Conservation (phyloP, 1,140 invertebrate genomes). For the Nebria ingens region DNA sequence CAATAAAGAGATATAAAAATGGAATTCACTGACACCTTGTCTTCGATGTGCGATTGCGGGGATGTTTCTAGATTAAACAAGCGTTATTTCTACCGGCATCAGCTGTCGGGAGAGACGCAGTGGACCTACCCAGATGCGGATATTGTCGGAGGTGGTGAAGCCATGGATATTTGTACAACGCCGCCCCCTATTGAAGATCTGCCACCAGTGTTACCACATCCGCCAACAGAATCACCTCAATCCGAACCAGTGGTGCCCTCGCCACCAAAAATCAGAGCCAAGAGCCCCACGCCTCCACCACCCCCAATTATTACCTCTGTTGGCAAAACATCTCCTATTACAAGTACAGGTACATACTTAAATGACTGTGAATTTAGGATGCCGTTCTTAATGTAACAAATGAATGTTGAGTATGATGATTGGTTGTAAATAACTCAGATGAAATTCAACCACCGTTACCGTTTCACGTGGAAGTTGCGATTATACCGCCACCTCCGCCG, state of each 20-base stretch:
- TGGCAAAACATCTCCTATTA: constrained; percentile 10
- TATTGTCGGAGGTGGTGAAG: constrained; percentile 42
- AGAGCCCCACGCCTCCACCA: constrained; percentile 29
- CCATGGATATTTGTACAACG: constrained; percentile 51
- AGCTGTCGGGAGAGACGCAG: constrained; percentile 44
- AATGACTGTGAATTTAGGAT: background rate
- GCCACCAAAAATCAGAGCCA: constrained; percentile 20
- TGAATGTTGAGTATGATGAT: no score
- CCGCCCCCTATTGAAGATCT: constrained; percentile 36
- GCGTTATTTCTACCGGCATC: constrained; percentile 57
- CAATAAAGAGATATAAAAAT: no score
- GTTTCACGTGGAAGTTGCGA: constrained; percentile 16
- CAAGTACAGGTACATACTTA: background rate
- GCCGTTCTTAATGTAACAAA: no score
- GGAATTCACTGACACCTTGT: constrained; percentile 21
- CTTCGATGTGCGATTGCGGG: constrained; percentile 29
- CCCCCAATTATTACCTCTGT: constrained; percentile 30
- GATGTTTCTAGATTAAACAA: constrained; percentile 52
- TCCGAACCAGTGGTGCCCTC: constrained; percentile 25
- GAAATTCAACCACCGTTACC: constrained; percentile 17
- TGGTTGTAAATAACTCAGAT: constrained; percentile 13
- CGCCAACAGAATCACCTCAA: background rate
- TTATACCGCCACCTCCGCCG: constrained; percentile 15
- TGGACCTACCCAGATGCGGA: constrained; percentile 56
- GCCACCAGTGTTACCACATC: constrained; percentile 13